Evolutionary conservation across 2,797 vertebrate species (phyloP), one percentile per base, ranked within the genome.

Genomic region (Selene dorsalis): DNA sequence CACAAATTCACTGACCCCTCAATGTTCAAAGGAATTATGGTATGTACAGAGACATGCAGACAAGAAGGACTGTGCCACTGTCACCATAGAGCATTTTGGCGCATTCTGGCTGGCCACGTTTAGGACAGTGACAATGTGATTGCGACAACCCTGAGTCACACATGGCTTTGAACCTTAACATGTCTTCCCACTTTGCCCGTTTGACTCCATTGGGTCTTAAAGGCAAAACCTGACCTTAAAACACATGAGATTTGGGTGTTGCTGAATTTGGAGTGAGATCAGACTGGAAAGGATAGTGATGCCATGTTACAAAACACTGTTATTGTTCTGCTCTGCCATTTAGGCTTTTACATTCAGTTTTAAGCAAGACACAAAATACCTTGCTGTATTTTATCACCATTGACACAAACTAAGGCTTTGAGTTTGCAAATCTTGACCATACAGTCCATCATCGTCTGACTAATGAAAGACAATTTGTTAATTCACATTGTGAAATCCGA

Each of bases 401-500:
- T 39, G 26, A 32, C 12, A 26, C 47, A 72, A 26, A 26, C 43
- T 32, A 68, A 62, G n/a, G 39, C 17, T 62, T 47, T 53, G 28
- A 38, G 12, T 58, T 24, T 1, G 0, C 3, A 16, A 17, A 35
- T 43, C 45, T 39, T 24, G 35, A 30, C 55, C 12, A 9, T 20
- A 35, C 39, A n/a, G 7, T 39, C 18, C 73, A 30, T 69, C 38
- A 69, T 53, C 48, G 38, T 56, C 57, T 14, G 1, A n/a, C 22
- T n/a, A 41, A 69, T 11, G 5, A 39, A 18, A 26, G 1, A 69
- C 41, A 6, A 32, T 35, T 59, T 58, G 14, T 13, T 38, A 28
- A 75, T 82, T 69, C 26, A 69, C 13, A 16, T 13, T 18, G 3
- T 59, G 4, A 55, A 62, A 74, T 39, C 73, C 14, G 50, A 12